Conservation (phyloP, 1,140 invertebrate species). For the Monomorium pharaonis region DNA sequence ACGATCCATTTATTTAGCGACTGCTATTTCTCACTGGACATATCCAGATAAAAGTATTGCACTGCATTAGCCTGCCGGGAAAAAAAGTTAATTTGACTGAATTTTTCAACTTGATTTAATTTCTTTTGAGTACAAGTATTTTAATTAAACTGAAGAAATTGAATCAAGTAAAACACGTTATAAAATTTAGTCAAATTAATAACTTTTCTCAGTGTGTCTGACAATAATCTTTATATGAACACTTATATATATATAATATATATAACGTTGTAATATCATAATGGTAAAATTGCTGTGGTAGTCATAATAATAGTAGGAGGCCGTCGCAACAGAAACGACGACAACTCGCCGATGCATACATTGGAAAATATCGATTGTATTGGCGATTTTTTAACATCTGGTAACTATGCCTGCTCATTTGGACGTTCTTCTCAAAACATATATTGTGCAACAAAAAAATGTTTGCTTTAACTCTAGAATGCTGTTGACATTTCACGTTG, state of each 20-base stretch:
- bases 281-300: slow-evolving; percentile 69
- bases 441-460: neutral
- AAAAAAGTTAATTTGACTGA: no score
- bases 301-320: slow-evolving; percentile 61
- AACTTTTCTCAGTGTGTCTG: no score
- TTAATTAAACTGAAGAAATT: no score
- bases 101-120: no score
- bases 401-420: slow-evolving; percentile 24
- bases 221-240: slow-evolving; percentile 62
- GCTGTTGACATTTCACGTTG: neutral
- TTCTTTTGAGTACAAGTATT: no score
- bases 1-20: neutral
- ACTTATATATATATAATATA: slow-evolving; percentile 71
- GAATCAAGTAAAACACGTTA: no score
- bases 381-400: slow-evolving; percentile 27
- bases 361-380: slow-evolving; percentile 36
- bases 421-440: slow-evolving; percentile 17
- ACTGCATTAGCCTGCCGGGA: slow-evolving; percentile 58
- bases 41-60: slow-evolving; percentile 61
- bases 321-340: slow-evolving; percentile 23
- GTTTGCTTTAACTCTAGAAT: neutral
- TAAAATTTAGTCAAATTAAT: no score
- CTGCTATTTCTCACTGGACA: neutral
- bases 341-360: slow-evolving; percentile 23
- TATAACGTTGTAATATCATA: slow-evolving; percentile 71